Base-by-base conservation (phyloP, 2,797 vertebrate genomes). In the Spinus pinus region DNA sequence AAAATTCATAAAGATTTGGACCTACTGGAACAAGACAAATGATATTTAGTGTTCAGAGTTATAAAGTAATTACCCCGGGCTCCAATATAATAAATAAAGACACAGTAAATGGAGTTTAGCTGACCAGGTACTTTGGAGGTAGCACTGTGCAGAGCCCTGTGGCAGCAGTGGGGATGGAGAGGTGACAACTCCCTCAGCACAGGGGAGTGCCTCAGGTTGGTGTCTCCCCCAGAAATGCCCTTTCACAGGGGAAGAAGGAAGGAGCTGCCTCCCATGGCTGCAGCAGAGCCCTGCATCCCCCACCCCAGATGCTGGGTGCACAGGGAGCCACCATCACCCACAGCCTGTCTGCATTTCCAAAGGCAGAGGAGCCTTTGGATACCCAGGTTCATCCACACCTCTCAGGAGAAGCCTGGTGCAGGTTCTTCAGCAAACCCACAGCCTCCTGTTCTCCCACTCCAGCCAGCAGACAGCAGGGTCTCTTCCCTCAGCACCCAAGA, bases 1-100 rank as follows among this genome's bases (percentile, higher is more conserved):
- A 85, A 74, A 90, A 94, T 88, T 93, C 81, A 90, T 86, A 92
- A 94, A 73, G 33, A 93, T 88, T 93, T 56, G 69, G 86, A 94
- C 89, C 80, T 88, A 53, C 62, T 81, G 73, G 72, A 93, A 90
- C 77, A 92, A 88, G 79, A 93, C 93, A 93, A 93, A 92, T 83
- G 39, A 82, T 61, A 80, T 91, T 96, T 91, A 95, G 81, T 84
- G 79, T 70, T 94, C 84, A 69, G 92, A 74, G 64, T 72, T 89
- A 84, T 94, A 91, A 84, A 94, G 91, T 94, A 92, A 95, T 97
- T 95, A 91, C 75, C 82, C 70, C 64, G 74, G 79, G 57, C 56
- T 91, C 69, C 27, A 27, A 37, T 61, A 49, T 88, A 86, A 95
- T 94, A 90, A 96, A 93, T 93, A 86, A 44, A 81, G 49, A 44